These are phyloP conservation scores for Echeneis naucrates DNA, from an alignment of 2,797 vertebrate genomes.

Conservation along the genomic window DNA sequence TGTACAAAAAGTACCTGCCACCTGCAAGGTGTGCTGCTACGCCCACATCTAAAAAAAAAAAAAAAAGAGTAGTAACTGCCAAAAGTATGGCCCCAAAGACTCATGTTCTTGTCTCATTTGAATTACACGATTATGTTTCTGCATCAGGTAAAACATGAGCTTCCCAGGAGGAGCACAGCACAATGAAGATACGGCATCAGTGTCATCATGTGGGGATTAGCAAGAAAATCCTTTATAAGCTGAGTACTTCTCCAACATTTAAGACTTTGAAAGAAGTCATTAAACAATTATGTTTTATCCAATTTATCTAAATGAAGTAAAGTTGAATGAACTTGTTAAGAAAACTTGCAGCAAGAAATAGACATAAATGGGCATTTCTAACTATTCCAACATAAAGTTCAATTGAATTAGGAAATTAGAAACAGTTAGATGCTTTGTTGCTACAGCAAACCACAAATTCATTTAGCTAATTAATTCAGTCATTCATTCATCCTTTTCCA, in stretches of 20 bases:
- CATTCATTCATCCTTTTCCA: no score
- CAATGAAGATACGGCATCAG: constrained; percentile 41
- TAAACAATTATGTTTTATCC: constrained; percentile 56
- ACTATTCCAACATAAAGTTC: no score
- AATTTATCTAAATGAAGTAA: constrained; percentile 42
- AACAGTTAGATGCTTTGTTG: neutral
- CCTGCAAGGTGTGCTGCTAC: constrained; percentile 62
- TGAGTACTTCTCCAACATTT: constrained; percentile 54
- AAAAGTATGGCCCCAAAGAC: constrained; percentile 27
- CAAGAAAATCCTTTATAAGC: constrained; percentile 57
- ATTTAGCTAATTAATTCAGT: no score
- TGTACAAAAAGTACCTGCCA: constrained; percentile 36
- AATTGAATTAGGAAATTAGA: no score
- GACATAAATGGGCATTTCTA: no score
- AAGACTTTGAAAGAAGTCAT: constrained; percentile 56
- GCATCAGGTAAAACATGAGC: constrained; percentile 54
- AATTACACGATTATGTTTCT: constrained; percentile 57
- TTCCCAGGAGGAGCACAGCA: constrained; percentile 38
- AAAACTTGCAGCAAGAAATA: constrained; percentile 6
- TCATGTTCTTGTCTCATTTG: constrained; percentile 39
- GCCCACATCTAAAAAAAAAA: constrained; percentile 64
- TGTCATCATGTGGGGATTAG: constrained; percentile 67
- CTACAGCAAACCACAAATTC: neutral
- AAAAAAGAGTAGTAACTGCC: constrained; percentile 57
- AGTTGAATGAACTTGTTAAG: constrained; percentile 7